phyloP scores from a whole-genome alignment of 30 jellyfish, hydroid and myxozoan genomes.

The Aurelia sp. region DNA sequence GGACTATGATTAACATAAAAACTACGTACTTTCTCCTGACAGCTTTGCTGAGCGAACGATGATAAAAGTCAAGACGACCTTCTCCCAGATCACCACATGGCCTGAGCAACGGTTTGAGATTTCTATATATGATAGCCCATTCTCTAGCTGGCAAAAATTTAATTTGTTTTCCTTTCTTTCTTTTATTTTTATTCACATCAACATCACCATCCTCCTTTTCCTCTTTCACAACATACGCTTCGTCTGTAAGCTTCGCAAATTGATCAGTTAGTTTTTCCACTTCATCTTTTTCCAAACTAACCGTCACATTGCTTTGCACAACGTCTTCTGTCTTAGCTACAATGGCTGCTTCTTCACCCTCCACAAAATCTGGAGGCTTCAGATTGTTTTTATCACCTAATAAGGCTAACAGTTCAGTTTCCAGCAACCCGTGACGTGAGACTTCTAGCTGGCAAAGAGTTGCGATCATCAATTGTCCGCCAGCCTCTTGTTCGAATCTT shows the following conservation, averaged over 20 bases:
- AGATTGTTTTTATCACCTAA: constrained; percentile 45
- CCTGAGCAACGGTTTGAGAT: constrained; percentile 66
- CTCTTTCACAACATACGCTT: constrained; percentile 72
- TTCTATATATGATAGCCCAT: constrained; percentile 73
- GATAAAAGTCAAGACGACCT: constrained; percentile 74
- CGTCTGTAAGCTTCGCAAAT: constrained; percentile 62
- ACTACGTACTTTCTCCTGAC: constrained; percentile 54
- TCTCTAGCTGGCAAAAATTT: constrained; percentile 68
- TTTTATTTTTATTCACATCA: background rate
- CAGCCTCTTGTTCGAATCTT: constrained; percentile 70
- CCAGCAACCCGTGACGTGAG: constrained; percentile 80
- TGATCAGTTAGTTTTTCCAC: constrained; percentile 43
- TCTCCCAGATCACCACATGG: constrained; percentile 80
- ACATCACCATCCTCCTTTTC: constrained; percentile 13
- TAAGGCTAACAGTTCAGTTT: constrained; percentile 63
- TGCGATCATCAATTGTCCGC: constrained; percentile 66
- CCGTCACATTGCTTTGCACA: too few relatives aligned
- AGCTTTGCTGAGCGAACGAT: constrained; percentile 75
- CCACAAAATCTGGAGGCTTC: constrained; percentile 43
- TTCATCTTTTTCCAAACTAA: constrained; percentile 31
- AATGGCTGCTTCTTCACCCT: constrained; percentile 15
- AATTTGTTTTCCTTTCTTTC: constrained; percentile 46
- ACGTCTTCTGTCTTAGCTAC: background rate
- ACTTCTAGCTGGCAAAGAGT: constrained; percentile 65
- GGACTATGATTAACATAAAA: too few relatives aligned